A percentile compares a stretch with the other conserved stretches of the same genome.
Evolutionary conservation across 2,888 invertebrate genomes (phyloP).

Genomic region (Zelleria hepariella): DNA sequence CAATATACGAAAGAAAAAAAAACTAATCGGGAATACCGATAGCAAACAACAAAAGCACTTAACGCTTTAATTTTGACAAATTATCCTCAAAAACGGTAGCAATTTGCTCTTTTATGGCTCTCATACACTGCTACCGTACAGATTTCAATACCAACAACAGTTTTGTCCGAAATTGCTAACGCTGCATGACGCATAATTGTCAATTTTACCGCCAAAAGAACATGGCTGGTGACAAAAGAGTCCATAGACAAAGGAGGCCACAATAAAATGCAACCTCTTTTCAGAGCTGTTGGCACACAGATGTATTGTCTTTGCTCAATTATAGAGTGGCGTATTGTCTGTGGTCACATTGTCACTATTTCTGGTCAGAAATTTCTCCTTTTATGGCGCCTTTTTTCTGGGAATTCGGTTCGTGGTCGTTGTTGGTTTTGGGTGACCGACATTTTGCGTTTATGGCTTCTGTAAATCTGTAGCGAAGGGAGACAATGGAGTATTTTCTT

Average conservation of each 20-base stretch:
- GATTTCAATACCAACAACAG: slow-evolving; percentile 17
- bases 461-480: background rate
- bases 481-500: background rate
- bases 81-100: slow-evolving; percentile 49
- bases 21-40: background rate
- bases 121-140: slow-evolving; percentile 25
- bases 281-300: slow-evolving; percentile 39
- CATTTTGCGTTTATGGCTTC: slow-evolving; percentile 44
- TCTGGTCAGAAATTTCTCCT: slow-evolving; percentile 46
- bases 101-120: slow-evolving; percentile 24
- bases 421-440: slow-evolving; percentile 20
- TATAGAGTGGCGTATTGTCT: slow-evolving; percentile 47
- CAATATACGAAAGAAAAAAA: background rate
- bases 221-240: slow-evolving; percentile 9
- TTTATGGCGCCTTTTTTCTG: slow-evolving; percentile 25
- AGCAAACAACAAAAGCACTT: slow-evolving; percentile 11
- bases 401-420: background rate
- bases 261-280: slow-evolving; percentile 26
- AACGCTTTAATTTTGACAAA: slow-evolving; percentile 53
- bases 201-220: slow-evolving; percentile 52
- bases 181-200: slow-evolving; percentile 45
- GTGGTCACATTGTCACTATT: slow-evolving; percentile 33
- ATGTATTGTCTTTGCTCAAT: slow-evolving; percentile 62
- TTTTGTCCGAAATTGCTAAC: slow-evolving; percentile 34
- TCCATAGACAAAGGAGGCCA: slow-evolving; percentile 23